phyloP scores from a whole-genome alignment of 1,140 invertebrate genomes.

The Penaeus vannamei region DNA sequence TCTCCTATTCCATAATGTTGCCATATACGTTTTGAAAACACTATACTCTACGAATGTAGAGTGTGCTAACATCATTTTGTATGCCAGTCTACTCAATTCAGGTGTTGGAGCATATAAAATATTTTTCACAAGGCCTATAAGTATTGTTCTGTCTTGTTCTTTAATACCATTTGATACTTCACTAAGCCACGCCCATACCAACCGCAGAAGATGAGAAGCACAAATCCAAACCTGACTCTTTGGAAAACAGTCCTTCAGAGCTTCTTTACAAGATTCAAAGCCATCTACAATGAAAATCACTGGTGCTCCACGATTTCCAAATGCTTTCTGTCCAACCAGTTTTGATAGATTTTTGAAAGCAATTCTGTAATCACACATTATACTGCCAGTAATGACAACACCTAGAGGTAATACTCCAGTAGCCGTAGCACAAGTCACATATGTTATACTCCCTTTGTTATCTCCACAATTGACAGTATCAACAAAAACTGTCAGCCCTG shows the following conservation, averaged over 20 bases:
- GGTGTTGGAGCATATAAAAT: slow-evolving; percentile 17
- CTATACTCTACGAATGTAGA: neutral
- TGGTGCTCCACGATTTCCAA: neutral
- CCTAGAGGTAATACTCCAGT: slow-evolving; percentile 5
- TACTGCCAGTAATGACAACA: slow-evolving; percentile 1
- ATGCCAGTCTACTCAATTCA: neutral
- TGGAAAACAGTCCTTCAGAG: neutral
- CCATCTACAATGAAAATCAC: slow-evolving; percentile 18
- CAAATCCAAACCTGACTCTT: slow-evolving; percentile 4
- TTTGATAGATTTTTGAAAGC: slow-evolving; percentile 14
- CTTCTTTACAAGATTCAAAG: slow-evolving; percentile 8
- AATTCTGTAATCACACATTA: slow-evolving; percentile 2
- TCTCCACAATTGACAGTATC: slow-evolving; percentile 7
- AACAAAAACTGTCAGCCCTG: neutral
- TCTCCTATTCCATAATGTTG: slow-evolving; percentile 33
- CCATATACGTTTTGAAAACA: slow-evolving; percentile 19
- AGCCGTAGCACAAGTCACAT: slow-evolving; percentile 14
- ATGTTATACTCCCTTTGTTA: slow-evolving; percentile 3
- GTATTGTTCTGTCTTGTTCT: slow-evolving; percentile 9
- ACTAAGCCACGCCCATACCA: slow-evolving; percentile 9
- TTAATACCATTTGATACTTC: slow-evolving; percentile 10
- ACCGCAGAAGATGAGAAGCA: neutral
- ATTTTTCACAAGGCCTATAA: slow-evolving; percentile 30
- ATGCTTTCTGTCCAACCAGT: neutral
- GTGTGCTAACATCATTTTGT: slow-evolving; percentile 3